Percentiles rank a stretch among this genome's conserved stretches.
Conservation (phyloP, 2,797 vertebrate genomes). For the Muraenolepis orangiensis region DNA sequence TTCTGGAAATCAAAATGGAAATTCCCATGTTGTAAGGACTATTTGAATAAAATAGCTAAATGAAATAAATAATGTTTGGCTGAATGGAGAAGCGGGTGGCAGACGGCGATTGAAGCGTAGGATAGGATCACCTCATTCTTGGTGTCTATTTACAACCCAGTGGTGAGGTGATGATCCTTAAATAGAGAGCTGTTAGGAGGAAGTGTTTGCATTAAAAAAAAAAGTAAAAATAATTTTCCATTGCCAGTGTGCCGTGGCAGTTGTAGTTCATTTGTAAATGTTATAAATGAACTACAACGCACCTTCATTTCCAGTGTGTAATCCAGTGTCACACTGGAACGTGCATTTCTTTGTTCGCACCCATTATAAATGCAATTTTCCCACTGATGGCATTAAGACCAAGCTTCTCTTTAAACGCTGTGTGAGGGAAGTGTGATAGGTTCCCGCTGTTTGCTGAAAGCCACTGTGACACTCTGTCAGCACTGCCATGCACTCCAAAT, state of each 20-base stretch:
- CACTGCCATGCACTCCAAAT: background rate
- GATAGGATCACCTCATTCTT: background rate
- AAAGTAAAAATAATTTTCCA: background rate
- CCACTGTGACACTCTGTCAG: background rate
- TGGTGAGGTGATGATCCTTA: background rate
- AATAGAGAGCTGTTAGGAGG: background rate
- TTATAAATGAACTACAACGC: background rate
- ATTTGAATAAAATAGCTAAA: background rate
- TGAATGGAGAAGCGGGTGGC: background rate
- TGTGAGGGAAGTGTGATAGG: background rate
- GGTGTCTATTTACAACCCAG: background rate
- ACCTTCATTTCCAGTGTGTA: background rate
- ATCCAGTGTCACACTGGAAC: background rate
- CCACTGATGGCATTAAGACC: background rate
- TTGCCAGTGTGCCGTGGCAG: background rate
- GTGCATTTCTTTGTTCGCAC: background rate
- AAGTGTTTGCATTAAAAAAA: background rate
- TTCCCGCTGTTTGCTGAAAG: background rate
- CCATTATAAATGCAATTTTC: background rate
- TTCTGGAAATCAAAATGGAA: background rate
- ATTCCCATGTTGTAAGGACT: background rate
- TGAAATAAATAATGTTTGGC: background rate
- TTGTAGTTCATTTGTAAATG: background rate
- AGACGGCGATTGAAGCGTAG: background rate
- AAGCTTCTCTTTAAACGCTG: background rate